phyloP scores from a whole-genome alignment of 2,888 invertebrate species.

The Ctena decussata region DNA sequence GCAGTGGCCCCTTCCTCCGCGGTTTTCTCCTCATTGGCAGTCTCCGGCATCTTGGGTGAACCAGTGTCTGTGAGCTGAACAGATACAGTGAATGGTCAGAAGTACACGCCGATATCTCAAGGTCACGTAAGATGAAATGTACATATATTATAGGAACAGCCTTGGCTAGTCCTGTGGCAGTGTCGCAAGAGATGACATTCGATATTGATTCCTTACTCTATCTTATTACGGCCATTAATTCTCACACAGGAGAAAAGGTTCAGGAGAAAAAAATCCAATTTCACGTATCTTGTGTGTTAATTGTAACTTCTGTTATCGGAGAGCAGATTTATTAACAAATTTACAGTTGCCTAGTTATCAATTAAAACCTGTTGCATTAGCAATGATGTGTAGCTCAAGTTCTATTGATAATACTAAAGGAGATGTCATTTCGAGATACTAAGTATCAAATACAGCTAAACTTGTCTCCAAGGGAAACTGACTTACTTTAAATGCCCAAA shows the following conservation, averaged over 20 bases:
- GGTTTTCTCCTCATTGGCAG: conserved; percentile 42
- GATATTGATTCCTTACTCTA: not conserved
- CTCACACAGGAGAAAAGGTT: not conserved
- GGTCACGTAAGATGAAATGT: conserved; percentile 5
- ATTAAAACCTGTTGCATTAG: not conserved
- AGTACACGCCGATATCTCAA: conserved; percentile 11
- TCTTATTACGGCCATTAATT: not conserved
- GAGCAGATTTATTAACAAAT: too few relatives aligned
- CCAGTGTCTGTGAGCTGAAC: conserved; percentile 16
- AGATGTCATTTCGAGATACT: too few relatives aligned
- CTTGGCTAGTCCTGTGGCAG: not conserved
- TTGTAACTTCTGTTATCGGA: too few relatives aligned
- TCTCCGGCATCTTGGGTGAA: conserved; percentile 66
- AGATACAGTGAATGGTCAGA: conserved; percentile 25
- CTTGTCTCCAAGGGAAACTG: too few relatives aligned
- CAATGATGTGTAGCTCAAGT: too few relatives aligned
- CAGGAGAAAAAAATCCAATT: conserved; percentile 1
- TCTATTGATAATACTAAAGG: too few relatives aligned
- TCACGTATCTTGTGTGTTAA: too few relatives aligned
- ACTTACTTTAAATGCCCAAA: too few relatives aligned
- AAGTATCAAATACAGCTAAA: too few relatives aligned
- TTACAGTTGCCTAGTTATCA: not conserved
- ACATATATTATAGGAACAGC: conserved; percentile 12
- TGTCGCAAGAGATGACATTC: conserved; percentile 4
- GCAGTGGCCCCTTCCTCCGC: conserved; percentile 87